Evolutionary conservation across 1,140 invertebrate genomes (phyloP), one percentile per base, ranked within the genome.

Genomic region (Drosophila melanogaster): DNA sequence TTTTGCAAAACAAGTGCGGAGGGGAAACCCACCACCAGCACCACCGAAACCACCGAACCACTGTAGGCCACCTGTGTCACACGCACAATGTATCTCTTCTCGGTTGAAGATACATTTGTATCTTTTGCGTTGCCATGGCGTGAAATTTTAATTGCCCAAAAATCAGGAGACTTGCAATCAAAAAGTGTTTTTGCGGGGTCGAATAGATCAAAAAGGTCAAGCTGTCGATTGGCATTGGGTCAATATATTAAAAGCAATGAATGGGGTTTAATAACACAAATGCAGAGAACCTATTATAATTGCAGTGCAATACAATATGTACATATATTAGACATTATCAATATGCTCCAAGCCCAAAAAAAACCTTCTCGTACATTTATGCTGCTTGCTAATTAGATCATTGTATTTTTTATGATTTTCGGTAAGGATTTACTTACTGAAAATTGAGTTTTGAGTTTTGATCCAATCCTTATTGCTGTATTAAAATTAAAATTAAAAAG

Each of bases 71-170:
- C 70, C 85, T 83, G 83, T 51, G 49, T 7, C 49, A 51, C 30
- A 35, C 30, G 30, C 44, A 47, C 30, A 51, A 30, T 17, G 24
- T 49, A 49, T 49, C 47, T 49, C 47, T 49, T 5, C 14, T 30
- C 47, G 47, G 3, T 30, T 14, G 30, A 26, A 75, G 80, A 84
- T 89, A 79, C 64, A 71, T 64, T 79, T 84, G 71, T 84, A 78
- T 89, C 33, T 46, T 67, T 87, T 64, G 69, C 72, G 77, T 79
- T 71, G 67, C 65, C 66, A 79, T 71, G 62, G 83, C 84, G 71
- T 86, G 83, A 87, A 87, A 86, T 79, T 86, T 83, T 79, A 83
- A 86, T 86, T 86, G 79, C 84, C 84, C 47, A 61, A 87, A 70
- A 79, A 76, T 62, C 49, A 53, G 35, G 49, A 33, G 54, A 44